Conservation (phyloP, 2,888 invertebrate genomes). For the Lomographa bimaculata region DNA sequence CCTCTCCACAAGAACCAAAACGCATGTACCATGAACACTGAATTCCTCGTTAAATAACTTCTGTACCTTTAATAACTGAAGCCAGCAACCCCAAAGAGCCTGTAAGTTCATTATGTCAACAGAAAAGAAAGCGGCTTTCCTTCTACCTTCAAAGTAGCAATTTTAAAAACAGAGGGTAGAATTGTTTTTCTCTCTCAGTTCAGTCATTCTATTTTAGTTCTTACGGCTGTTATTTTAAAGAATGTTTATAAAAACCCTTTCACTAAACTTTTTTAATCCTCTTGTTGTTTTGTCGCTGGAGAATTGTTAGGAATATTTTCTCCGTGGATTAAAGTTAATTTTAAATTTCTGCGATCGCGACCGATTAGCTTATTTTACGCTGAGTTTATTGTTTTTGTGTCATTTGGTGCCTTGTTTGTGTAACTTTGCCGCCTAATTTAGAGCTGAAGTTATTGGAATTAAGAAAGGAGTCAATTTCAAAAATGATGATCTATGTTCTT, state of each 20-base stretch:
- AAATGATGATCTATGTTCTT: too few relatives aligned
- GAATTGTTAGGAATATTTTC: slow-evolving; percentile 18
- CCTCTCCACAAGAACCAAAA: too few relatives aligned
- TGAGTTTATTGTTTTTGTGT: slow-evolving; percentile 9
- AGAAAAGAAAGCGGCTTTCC: slow-evolving; percentile 16
- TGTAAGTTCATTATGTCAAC: slow-evolving; percentile 17
- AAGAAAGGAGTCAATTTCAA: too few relatives aligned
- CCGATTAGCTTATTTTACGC: slow-evolving; percentile 26
- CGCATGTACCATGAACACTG: slow-evolving; percentile 1
- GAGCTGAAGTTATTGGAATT: not conserved
- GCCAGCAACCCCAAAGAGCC: slow-evolving; percentile 2
- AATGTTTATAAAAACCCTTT: slow-evolving; percentile 11
- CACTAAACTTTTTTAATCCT: slow-evolving; percentile 23
- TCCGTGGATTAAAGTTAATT: slow-evolving; percentile 20
- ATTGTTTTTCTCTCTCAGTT: slow-evolving; percentile 6
- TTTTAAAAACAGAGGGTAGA: slow-evolving; percentile 7
- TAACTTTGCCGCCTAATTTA: too few relatives aligned
- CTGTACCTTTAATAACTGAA: slow-evolving; percentile 6
- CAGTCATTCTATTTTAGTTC: slow-evolving; percentile 14
- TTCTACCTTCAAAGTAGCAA: slow-evolving; percentile 8
- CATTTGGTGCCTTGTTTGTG: too few relatives aligned
- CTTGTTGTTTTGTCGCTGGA: slow-evolving; percentile 17
- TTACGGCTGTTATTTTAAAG: slow-evolving; percentile 9
- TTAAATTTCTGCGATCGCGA: slow-evolving; percentile 20
- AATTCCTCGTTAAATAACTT: slow-evolving; percentile 8